A percentile compares a stretch with the other conserved stretches of the same genome.
phyloP scores from a whole-genome alignment of 2,113 vertebrate species.

The Neodontobutis hainanensis region DNA sequence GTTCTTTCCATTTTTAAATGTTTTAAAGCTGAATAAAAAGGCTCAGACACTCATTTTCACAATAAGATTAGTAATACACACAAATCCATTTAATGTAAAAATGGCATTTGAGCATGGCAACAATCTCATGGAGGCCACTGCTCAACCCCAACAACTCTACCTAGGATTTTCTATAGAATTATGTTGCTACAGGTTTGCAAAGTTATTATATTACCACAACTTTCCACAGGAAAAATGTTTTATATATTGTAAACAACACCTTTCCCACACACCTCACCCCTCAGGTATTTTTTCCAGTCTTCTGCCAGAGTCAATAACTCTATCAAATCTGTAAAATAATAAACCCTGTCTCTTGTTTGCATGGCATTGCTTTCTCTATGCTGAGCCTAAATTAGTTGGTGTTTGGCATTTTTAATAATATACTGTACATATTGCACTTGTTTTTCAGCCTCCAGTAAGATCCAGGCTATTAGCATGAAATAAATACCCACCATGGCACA shows the following conservation, averaged over 20 bases:
- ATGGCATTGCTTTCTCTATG: slow-evolving; percentile 19
- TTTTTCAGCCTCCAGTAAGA: slow-evolving; percentile 52
- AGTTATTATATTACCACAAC: slow-evolving; percentile 33
- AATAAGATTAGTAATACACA: neutral
- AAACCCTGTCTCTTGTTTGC: slow-evolving; percentile 10
- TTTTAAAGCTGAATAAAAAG: too few species aligned
- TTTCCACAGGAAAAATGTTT: slow-evolving; percentile 24
- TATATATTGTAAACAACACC: slow-evolving; percentile 24
- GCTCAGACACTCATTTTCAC: too few species aligned
- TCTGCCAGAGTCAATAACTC: slow-evolving; percentile 6
- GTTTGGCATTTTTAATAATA: slow-evolving; percentile 45
- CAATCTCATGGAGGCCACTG: neutral
- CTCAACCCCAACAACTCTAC: neutral
- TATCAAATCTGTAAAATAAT: slow-evolving; percentile 12
- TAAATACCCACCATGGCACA: slow-evolving; percentile 57
- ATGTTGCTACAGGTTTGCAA: slow-evolving; percentile 38
- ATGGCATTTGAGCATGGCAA: neutral
- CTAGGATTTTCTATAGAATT: neutral
- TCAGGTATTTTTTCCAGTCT: neutral
- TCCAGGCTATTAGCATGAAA: slow-evolving; percentile 62
- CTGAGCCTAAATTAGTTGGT: slow-evolving; percentile 25
- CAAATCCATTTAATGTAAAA: neutral
- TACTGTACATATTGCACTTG: slow-evolving; percentile 42
- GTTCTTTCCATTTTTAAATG: too few species aligned
- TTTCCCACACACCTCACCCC: neutral